These are phyloP conservation scores for Phalacrocorax aristotelis DNA, from an alignment of 2,113 vertebrate genomes.

Conservation along the genomic window DNA sequence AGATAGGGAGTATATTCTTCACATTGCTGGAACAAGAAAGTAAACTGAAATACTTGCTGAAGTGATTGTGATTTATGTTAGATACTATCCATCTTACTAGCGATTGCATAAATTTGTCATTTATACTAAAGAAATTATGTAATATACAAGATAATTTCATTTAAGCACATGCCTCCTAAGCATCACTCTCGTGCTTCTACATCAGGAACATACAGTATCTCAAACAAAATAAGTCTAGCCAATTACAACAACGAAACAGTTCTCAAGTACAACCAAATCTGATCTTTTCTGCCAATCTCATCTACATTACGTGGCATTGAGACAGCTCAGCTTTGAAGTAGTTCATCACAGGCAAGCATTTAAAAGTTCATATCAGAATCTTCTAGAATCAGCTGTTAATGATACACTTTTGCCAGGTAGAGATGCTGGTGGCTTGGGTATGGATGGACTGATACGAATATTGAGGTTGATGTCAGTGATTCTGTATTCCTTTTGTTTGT, in stretches of 20 bases:
- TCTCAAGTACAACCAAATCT: neutral
- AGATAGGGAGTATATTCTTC: neutral
- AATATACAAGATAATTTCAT: neutral
- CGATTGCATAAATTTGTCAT: neutral
- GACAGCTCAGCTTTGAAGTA: neutral
- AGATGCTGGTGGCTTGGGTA: neutral
- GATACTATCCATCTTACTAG: neutral
- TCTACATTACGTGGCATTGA: neutral
- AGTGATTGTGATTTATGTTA: neutral
- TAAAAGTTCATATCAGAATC: neutral
- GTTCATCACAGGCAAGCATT: neutral
- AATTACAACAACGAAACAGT: neutral
- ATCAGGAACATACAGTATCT: neutral
- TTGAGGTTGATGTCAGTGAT: neutral
- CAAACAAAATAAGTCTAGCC: neutral
- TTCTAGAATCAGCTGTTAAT: neutral
- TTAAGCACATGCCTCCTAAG: too few relatives aligned
- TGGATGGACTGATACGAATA: neutral
- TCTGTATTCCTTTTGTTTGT: neutral
- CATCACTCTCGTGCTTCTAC: neutral
- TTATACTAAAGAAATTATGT: neutral
- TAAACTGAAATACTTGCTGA: neutral
- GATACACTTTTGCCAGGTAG: neutral
- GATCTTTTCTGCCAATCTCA: neutral
- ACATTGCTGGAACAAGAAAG: neutral